Conservation (phyloP, 2,797 vertebrate genomes). For the Acrocephalus scirpaceus region DNA sequence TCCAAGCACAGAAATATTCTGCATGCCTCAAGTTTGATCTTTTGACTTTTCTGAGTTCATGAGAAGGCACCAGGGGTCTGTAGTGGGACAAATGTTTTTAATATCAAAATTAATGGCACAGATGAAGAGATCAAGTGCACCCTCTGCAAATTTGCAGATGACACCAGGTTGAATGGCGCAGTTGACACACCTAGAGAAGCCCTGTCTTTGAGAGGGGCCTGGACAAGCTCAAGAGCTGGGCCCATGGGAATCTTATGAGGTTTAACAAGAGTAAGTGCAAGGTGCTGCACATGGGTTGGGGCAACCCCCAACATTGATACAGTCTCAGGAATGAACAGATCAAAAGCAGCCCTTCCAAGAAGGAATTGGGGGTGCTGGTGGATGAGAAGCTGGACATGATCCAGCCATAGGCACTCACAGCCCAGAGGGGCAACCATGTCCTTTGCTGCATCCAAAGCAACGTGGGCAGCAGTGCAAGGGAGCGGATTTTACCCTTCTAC, state of each 20-base stretch:
- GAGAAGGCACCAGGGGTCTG: background rate
- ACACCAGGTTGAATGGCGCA: background rate
- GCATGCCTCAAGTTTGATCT: background rate
- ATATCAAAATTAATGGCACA: background rate
- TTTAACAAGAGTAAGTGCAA: background rate
- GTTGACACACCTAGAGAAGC: background rate
- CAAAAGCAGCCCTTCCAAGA: background rate
- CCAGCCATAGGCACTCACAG: too few species aligned
- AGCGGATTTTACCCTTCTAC: background rate
- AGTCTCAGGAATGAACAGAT: background rate
- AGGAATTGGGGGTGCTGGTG: rapidly evolving
- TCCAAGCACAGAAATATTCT: background rate
- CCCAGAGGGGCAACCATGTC: rapidly evolving
- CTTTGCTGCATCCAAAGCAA: background rate
- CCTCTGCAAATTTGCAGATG: background rate
- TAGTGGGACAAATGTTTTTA: background rate
- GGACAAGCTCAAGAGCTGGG: background rate
- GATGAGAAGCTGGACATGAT: background rate
- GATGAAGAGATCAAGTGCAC: background rate
- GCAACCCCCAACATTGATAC: rapidly evolving
- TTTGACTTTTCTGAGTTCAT: background rate
- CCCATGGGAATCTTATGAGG: background rate
- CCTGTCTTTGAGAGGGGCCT: background rate
- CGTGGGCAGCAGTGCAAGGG: rapidly evolving
- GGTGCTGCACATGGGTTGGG: too few species aligned